A percentile compares a stretch with the other conserved stretches of the same genome.
phyloP scores from a whole-genome alignment of 2,888 invertebrate species.

The Chrysina gloriosa region DNA sequence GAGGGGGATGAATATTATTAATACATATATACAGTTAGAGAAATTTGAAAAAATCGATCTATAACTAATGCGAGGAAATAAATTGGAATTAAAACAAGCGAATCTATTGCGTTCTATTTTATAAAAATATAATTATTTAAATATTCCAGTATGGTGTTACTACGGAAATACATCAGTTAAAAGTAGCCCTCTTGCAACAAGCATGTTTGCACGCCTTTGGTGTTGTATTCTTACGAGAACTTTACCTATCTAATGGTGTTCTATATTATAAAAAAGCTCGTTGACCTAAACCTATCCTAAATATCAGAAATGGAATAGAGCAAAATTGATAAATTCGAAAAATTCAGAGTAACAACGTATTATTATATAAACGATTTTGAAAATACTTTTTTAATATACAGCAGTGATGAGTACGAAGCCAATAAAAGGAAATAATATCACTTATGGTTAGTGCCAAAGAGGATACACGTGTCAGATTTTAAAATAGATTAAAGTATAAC shows the following conservation, averaged over 20 bases:
- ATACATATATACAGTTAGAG: no score
- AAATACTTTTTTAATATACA: no score
- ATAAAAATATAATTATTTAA: slow-evolving; percentile 16
- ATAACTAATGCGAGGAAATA: slow-evolving; percentile 4
- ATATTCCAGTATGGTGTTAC: not conserved
- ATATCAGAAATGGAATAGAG: not conserved
- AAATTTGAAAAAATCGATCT: not conserved
- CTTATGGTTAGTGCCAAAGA: no score
- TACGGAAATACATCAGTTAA: not conserved
- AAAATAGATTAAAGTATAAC: no score
- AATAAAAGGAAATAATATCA: no score
- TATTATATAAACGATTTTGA: no score
- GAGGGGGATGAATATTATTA: no score
- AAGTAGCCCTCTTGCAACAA: slow-evolving; percentile 1
- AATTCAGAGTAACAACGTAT: no score
- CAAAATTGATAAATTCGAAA: no score
- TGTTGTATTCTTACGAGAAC: slow-evolving; percentile 1
- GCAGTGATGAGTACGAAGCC: no score
- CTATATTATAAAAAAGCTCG: not conserved
- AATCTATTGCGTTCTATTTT: slow-evolving; percentile 3
- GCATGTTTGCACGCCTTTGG: not conserved
- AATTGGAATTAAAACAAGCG: not conserved
- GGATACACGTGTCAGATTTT: no score
- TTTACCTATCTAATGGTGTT: slow-evolving; percentile 4
- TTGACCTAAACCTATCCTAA: not conserved